These are phyloP conservation scores for Dimorphilus gyrociliatus DNA, from an alignment of 2,888 invertebrate genomes.

Conservation along the genomic window DNA sequence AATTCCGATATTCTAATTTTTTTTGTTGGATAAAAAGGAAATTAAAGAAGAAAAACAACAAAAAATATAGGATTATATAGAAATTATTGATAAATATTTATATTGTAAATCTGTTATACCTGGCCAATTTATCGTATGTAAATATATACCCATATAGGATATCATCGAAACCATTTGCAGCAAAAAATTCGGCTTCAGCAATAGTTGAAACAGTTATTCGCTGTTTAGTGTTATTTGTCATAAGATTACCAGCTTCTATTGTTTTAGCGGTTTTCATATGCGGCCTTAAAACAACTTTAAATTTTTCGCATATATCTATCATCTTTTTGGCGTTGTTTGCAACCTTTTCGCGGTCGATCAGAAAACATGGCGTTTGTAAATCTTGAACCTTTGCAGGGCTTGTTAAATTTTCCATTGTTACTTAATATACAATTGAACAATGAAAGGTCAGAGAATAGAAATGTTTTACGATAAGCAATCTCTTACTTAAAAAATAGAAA, in stretches of 20 bases:
- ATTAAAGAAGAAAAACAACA: conserved; percentile 3
- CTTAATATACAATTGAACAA: too few species aligned
- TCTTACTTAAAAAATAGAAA: too few species aligned
- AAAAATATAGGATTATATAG: conserved; percentile 1
- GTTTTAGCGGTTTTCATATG: conserved; percentile 37
- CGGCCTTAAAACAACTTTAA: conserved; percentile 26
- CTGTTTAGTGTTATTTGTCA: conserved; percentile 25
- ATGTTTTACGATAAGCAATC: too few species aligned
- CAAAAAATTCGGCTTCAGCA: conserved; percentile 29
- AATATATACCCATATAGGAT: conserved; percentile 29
- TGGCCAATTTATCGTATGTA: conserved; percentile 18
- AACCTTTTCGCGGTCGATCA: conserved; percentile 22
- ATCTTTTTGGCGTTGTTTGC: conserved; percentile 24
- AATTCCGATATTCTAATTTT: conserved; percentile 11
- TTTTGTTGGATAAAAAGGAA: neutral
- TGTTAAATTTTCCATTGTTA: too few species aligned
- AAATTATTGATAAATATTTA: conserved; percentile 2
- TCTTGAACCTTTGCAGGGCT: too few species aligned
- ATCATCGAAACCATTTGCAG: conserved; percentile 34
- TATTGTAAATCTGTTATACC: conserved; percentile 10
- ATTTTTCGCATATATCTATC: conserved; percentile 17
- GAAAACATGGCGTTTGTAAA: conserved; percentile 17
- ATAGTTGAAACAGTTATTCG: conserved; percentile 32
- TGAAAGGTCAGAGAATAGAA: too few species aligned
- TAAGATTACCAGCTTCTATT: conserved; percentile 25